Base-by-base conservation (phyloP, 2,797 vertebrate genomes). In the Megaceryle alcyon region DNA sequence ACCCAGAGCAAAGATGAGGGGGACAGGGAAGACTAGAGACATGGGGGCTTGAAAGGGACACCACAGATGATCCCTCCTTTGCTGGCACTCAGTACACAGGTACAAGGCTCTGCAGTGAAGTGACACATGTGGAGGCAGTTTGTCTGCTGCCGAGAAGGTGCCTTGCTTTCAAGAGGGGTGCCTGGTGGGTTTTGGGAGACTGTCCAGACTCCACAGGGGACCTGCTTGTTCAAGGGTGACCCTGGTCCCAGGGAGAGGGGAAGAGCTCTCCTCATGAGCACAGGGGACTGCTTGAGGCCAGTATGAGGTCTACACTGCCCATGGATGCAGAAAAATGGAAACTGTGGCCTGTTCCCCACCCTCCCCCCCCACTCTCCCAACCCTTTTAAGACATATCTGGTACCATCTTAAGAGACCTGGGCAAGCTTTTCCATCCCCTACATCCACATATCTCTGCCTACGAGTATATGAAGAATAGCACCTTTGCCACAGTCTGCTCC, bases 291-390 rank as follows among this genome's bases (percentile, higher is more conserved):
- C 41, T 4, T 0, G 25, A 44, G 64, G 20, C 7, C 56, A 59
- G 1, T 59, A 39, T 51, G 26, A 75, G 44, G 48, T 61, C 57
- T 85, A 46, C 3, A 14, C 46, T 77, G 39, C 43, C 49, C 39
- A 31, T 2, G 3, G 53, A 56, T 48, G 14, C 19, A 91, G 59
- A 59, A 73, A 65, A 69, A 28, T 48, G 35, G 20, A 92, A 92
- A 59, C 26, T 29, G 22, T 57, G 39, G 20, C 33, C 61, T 82
- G n/a, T 70, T 85, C 6, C 26, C 26, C 53, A 12, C 17, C 10
- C 51, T 20, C 20, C 19, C 4, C 10, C 16, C 51, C 13, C 23
- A 23, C 65, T 86, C 29, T 65, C 35, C 35, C 0, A 0, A 39
- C 15, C 17, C 41, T 63, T 87, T 77, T 57, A 77, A 61, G 41